Percentiles rank a stretch among this genome's conserved stretches.
Conservation (phyloP, 2,113 vertebrate species). For the Charina bottae region DNA sequence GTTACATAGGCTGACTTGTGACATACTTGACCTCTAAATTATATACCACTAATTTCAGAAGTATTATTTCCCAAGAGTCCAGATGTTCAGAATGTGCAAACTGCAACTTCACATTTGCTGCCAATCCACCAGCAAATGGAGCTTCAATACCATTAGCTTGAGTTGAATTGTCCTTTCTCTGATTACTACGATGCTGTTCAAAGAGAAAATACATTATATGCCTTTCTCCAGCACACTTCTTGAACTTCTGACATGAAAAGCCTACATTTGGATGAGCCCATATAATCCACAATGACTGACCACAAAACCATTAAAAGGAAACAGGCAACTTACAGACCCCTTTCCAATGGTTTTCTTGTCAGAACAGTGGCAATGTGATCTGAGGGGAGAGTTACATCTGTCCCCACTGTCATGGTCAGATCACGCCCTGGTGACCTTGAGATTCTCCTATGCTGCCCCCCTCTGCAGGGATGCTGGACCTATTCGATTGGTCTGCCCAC, state of each 20-base stretch:
- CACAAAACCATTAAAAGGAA: constrained; percentile 22
- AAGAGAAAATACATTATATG: neutral
- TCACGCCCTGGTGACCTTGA: no score
- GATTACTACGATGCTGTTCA: neutral
- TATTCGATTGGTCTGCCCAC: no score
- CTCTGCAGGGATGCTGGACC: no score
- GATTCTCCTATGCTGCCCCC: no score
- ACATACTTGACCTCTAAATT: neutral
- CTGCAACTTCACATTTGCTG: neutral
- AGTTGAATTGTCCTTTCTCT: neutral
- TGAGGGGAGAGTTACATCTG: no score
- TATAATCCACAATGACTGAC: constrained; percentile 2
- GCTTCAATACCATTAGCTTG: neutral
- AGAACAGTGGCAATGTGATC: no score
- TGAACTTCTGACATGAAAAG: constrained; percentile 10
- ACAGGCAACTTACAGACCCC: constrained; percentile 14
- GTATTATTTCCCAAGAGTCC: neutral
- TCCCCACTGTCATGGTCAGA: no score
- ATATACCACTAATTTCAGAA: neutral
- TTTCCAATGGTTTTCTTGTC: no score
- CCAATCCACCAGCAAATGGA: neutral
- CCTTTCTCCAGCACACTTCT: neutral
- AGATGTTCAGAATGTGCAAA: neutral
- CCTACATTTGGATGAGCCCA: constrained; percentile 15
- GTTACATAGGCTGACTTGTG: neutral